These are phyloP conservation scores for Rattus rattus DNA, from an alignment of 2,113 vertebrate species.

Conservation along the genomic window DNA sequence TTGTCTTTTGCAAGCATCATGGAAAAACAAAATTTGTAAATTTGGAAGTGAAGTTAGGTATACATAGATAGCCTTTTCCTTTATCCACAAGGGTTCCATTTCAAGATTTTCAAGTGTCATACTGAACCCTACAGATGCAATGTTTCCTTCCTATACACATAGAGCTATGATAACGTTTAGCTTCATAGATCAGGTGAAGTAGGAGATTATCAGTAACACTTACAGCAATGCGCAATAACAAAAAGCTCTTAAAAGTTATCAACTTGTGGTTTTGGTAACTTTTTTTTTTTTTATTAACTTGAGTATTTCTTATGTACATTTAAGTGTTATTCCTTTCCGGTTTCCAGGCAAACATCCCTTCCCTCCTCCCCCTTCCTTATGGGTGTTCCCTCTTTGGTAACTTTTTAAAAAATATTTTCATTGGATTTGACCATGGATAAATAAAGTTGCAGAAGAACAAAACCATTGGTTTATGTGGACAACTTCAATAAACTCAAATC, in stretches of 20 bases:
- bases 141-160: neutral
- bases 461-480: neutral
- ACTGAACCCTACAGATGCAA: neutral
- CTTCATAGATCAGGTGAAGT: neutral
- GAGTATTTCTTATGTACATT: no score
- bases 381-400: no score
- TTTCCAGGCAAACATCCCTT: no score
- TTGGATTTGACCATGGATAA: neutral
- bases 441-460: neutral
- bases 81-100: neutral
- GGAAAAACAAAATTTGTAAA: neutral
- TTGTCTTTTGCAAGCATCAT: neutral
- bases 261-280: neutral
- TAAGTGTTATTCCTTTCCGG: no score
- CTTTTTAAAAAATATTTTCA: neutral
- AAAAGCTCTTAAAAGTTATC: neutral
- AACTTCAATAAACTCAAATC: neutral
- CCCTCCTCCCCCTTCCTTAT: no score
- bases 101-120: neutral
- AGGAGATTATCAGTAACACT: neutral
- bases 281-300: no score
- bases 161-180: neutral
- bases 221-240: neutral
- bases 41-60: slow-evolving; percentile 14
- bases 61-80: neutral